These are phyloP conservation scores for Peromyscus attwateri DNA, from an alignment of 2,797 vertebrate genomes.

Conservation along the genomic window DNA sequence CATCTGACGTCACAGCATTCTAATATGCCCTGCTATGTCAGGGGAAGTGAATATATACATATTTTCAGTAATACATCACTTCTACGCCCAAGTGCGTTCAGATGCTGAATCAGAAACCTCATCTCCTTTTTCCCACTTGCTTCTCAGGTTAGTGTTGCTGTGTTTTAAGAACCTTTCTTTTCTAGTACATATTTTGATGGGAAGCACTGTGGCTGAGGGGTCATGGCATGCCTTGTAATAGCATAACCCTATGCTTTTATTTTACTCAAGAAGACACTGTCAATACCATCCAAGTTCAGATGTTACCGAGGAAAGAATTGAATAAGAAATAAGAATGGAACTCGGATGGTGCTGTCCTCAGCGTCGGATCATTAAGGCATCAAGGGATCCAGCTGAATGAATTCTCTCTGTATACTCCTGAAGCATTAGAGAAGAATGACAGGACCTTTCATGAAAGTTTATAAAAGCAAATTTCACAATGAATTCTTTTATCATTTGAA, in stretches of 20 bases:
- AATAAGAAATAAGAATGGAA: slow-evolving; percentile 73
- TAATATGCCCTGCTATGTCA: not conserved
- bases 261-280: slow-evolving; percentile 65
- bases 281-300: slow-evolving; percentile 66
- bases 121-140: slow-evolving; percentile 70
- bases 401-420: slow-evolving; percentile 65
- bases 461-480: slow-evolving; percentile 75
- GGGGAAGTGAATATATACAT: slow-evolving; percentile 8
- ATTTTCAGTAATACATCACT: slow-evolving; percentile 47
- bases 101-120: slow-evolving; percentile 73
- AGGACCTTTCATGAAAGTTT: slow-evolving; percentile 72
- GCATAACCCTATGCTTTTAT: slow-evolving; percentile 69
- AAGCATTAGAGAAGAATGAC: slow-evolving; percentile 61
- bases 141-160: not conserved
- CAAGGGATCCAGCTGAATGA: slow-evolving; percentile 69
- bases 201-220: slow-evolving; percentile 45
- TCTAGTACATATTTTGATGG: slow-evolving; percentile 39
- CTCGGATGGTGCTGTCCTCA: slow-evolving; percentile 49
- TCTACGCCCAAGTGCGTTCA: slow-evolving; percentile 67
- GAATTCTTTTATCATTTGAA: slow-evolving; percentile 76
- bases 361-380: slow-evolving; percentile 67
- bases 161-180: slow-evolving; percentile 73
- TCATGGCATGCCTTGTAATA: slow-evolving; percentile 49
- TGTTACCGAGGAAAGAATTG: slow-evolving; percentile 57
- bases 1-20: not conserved